Percentiles rank a stretch among this genome's conserved stretches.
phyloP scores from a whole-genome alignment of 2,888 invertebrate species.

The Alitta virens region DNA sequence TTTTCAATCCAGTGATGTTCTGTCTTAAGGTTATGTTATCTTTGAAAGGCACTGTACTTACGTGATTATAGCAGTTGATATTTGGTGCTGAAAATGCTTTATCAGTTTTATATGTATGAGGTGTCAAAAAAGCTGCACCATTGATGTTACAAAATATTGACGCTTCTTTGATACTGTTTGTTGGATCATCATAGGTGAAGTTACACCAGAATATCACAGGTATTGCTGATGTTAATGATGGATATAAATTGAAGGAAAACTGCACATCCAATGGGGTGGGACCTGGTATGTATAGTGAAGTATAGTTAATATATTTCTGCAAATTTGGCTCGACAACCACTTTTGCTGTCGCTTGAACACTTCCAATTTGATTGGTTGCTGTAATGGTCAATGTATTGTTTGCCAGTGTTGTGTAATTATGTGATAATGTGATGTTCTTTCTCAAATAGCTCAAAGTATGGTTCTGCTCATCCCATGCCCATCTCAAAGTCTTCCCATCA shows the following conservation, averaged over 20 bases:
- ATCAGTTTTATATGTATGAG: background rate
- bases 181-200: no score
- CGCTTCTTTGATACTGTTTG: no score
- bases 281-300: no score
- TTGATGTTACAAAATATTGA: no score
- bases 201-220: no score
- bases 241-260: background rate
- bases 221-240: no score
- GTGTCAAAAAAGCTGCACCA: background rate
- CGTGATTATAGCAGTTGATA: background rate
- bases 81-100: background rate
- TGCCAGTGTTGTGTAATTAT: background rate
- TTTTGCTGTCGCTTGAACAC: background rate
- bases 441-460: background rate
- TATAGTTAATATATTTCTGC: no score
- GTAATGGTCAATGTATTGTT: background rate
- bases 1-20: no score
- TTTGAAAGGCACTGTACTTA: background rate
- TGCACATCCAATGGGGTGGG: background rate
- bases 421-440: background rate
- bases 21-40: no score
- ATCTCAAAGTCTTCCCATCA: background rate
- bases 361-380: background rate
- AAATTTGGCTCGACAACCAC: background rate
- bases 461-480: background rate